Evolutionary conservation across 2,797 vertebrate genomes (phyloP).

Genomic region (Pipistrellus kuhlii): DNA sequence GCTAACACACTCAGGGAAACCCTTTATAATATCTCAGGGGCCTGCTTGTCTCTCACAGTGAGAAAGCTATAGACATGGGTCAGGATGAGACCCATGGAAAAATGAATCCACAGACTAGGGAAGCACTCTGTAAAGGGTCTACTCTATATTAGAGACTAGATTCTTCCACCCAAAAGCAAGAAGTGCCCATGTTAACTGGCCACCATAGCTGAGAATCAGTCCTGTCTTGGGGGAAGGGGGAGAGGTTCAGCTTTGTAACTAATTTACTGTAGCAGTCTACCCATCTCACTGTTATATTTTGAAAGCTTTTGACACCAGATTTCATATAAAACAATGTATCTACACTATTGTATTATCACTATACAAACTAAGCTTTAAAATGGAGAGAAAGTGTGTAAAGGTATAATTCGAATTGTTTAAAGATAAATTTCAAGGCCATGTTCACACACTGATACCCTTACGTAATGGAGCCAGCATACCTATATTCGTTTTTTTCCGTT

Average conservation of each 20-base stretch:
- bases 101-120: background rate
- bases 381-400: slow-evolving; percentile 2
- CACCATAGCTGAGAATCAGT: too few species aligned
- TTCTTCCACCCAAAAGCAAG: background rate
- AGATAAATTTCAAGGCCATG: slow-evolving; percentile 41
- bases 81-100: background rate
- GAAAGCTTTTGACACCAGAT: background rate
- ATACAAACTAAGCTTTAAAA: slow-evolving; percentile 55
- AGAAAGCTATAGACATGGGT: background rate
- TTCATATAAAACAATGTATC: background rate
- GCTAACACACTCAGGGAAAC: background rate
- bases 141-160: slow-evolving; percentile 21
- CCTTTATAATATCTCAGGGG: background rate
- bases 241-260: too few species aligned
- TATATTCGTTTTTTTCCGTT: slow-evolving; percentile 81
- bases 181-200: background rate
- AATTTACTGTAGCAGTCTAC: background rate
- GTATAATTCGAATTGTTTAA: slow-evolving; percentile 1
- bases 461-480: slow-evolving; percentile 78
- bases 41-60: background rate
- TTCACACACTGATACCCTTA: background rate
- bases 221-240: too few species aligned
- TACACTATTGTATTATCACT: background rate
- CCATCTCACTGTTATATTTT: background rate
- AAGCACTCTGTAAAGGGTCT: background rate